Conservation (phyloP, 1,140 invertebrate genomes). For the Drosophila jambulina region DNA sequence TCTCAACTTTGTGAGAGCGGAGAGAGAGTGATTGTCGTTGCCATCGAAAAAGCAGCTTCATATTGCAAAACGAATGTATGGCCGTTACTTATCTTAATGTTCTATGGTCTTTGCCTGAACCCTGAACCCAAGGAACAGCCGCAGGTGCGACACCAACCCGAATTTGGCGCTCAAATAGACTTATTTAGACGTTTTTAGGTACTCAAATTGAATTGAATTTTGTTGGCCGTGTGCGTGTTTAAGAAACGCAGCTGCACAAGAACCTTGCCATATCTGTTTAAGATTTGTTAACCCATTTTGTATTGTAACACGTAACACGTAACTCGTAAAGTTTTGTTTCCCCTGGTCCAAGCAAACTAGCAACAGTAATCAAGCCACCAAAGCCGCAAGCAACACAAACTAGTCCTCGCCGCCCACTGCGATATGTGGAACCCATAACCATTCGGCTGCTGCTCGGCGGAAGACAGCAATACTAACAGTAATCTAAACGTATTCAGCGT, state of each 20-base stretch:
- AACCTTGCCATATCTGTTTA: constrained; percentile 78
- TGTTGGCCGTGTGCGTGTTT: constrained; percentile 64
- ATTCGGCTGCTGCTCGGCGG: constrained; percentile 73
- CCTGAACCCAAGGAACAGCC: constrained; percentile 18
- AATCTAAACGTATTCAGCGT: constrained; percentile 72
- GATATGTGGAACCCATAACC: constrained; percentile 51
- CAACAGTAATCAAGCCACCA: constrained; percentile 67
- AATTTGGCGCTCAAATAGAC: constrained; percentile 84
- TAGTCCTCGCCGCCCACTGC: constrained; percentile 67
- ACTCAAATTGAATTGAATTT: constrained; percentile 69
- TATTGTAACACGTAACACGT: constrained; percentile 25
- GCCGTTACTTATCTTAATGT: no score
- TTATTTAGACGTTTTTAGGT: constrained; percentile 80
- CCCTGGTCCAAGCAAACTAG: constrained; percentile 72
- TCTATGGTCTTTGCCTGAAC: no score
- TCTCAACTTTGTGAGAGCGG: no score
- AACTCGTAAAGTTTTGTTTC: constrained; percentile 39
- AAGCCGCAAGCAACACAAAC: constrained; percentile 65
- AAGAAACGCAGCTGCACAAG: constrained; percentile 61
- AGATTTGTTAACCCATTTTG: constrained; percentile 51
- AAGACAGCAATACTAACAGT: constrained; percentile 69
- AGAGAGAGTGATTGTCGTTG: no score
- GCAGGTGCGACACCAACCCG: constrained; percentile 63
- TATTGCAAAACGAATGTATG: no score
- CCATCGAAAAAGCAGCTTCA: no score